phyloP scores from a whole-genome alignment of 1,140 invertebrate genomes.

The Nephotettix cincticeps region DNA sequence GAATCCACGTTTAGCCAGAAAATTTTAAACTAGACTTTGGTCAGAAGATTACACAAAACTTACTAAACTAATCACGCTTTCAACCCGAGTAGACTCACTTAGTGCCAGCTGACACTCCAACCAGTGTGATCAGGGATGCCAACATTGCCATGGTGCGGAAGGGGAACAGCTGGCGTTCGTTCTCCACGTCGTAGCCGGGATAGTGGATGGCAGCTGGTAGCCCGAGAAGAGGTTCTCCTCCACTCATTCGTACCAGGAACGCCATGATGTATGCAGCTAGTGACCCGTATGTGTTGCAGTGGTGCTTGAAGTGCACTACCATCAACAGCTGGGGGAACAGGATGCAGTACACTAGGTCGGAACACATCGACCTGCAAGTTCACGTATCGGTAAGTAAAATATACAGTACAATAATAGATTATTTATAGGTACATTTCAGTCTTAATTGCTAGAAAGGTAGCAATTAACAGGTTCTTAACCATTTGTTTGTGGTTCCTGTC shows the following conservation, averaged over 20 bases:
- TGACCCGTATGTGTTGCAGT: slow-evolving; percentile 97
- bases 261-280: slow-evolving; percentile 87
- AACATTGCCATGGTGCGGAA: slow-evolving; percentile 91
- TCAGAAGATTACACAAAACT: too few relatives aligned
- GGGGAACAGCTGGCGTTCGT: slow-evolving; percentile 77
- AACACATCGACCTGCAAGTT: slow-evolving; percentile 83
- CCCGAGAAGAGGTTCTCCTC: slow-evolving; percentile 84
- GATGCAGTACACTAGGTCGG: slow-evolving; percentile 96
- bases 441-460: too few relatives aligned
- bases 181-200: slow-evolving; percentile 77
- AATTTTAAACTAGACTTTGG: too few relatives aligned
- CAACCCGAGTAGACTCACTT: too few relatives aligned
- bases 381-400: too few relatives aligned
- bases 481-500: too few relatives aligned
- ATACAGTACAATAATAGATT: too few relatives aligned
- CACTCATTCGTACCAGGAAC: slow-evolving; percentile 79
- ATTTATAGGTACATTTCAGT: too few relatives aligned
- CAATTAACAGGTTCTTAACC: too few relatives aligned
- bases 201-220: slow-evolving; percentile 83
- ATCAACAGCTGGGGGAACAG: slow-evolving; percentile 97
- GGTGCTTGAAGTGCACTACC: slow-evolving; percentile 92
- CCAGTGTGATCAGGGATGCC: slow-evolving; percentile 72
- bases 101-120: slow-evolving; percentile 75
- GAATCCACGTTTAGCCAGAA: too few relatives aligned
- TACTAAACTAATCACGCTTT: too few relatives aligned